These are phyloP conservation scores for Acanthurus lineatus DNA, from an alignment of 2,797 vertebrate genomes.

Conservation along the genomic window DNA sequence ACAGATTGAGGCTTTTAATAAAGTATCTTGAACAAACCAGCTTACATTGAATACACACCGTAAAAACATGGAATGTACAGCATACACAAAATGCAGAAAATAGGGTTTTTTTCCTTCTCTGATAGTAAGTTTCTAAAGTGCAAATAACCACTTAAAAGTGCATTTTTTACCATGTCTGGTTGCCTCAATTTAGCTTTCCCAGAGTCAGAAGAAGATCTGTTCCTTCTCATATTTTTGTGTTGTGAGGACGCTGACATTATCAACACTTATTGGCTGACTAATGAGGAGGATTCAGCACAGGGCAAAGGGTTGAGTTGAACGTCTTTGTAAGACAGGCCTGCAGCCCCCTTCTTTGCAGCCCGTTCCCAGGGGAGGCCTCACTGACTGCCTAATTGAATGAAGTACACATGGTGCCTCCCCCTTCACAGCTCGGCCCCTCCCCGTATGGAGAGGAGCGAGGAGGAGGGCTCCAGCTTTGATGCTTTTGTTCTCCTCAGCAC, in stretches of 20 bases:
- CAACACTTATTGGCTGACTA: constrained; percentile 87
- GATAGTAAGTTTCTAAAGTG: constrained; percentile 9
- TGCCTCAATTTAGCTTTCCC: constrained; percentile 1
- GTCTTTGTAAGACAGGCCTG: constrained; percentile 91
- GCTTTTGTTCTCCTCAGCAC: constrained; percentile 83
- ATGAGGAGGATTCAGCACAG: constrained; percentile 84
- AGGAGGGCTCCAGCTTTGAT: constrained; percentile 75
- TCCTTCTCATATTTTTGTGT: constrained; percentile 36
- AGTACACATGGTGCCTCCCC: constrained; percentile 82
- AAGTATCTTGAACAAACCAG: constrained; percentile 5
- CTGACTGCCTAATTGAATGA: constrained; percentile 95
- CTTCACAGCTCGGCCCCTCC: constrained; percentile 76
- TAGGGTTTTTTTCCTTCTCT: background rate
- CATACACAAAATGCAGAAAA: constrained; percentile 7
- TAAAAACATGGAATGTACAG: background rate
- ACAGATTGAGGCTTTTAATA: background rate
- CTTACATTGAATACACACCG: background rate
- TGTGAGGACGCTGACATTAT: constrained; percentile 67
- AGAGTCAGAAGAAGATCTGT: constrained; percentile 36
- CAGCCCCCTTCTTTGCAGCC: constrained; percentile 77
- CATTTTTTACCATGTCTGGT: constrained; percentile 1
- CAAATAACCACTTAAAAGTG: constrained; percentile 20
- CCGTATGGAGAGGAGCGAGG: constrained; percentile 45
- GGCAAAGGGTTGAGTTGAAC: constrained; percentile 78
- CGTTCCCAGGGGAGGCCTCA: constrained; percentile 89